Percentiles rank a stretch among this genome's conserved stretches.
These are phyloP conservation scores for Rhagoletis pomonella DNA, from an alignment of 1,140 invertebrate species.

Conservation along the genomic window DNA sequence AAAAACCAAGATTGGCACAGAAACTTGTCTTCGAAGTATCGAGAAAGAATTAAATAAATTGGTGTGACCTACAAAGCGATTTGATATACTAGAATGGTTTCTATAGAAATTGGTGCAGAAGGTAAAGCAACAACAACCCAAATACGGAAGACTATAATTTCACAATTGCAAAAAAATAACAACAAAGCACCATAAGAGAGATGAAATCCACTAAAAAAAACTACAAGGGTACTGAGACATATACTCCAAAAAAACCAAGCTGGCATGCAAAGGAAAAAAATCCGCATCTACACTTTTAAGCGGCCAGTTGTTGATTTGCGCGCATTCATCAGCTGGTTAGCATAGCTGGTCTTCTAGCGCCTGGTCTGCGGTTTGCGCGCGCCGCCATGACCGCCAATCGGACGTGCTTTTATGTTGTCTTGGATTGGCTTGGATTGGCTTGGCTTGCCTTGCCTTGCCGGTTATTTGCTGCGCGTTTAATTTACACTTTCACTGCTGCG, in stretches of 20 bases:
- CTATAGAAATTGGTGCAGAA: background rate
- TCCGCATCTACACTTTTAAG: background rate
- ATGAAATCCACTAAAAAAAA: background rate
- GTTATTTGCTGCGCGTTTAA: constrained; percentile 44
- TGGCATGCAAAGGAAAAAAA: background rate
- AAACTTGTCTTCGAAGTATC: too few species aligned
- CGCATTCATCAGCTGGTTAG: background rate
- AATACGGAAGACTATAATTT: background rate
- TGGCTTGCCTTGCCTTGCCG: background rate
- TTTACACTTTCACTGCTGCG: constrained; percentile 48
- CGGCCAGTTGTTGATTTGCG: background rate
- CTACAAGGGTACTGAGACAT: background rate
- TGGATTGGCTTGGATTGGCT: background rate
- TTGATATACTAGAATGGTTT: too few species aligned
- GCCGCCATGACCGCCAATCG: background rate
- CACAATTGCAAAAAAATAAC: background rate
- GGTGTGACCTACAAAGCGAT: background rate
- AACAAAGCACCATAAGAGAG: background rate
- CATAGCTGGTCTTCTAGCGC: background rate
- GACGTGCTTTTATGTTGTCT: background rate
- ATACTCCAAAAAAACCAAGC: background rate
- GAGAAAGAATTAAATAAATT: background rate
- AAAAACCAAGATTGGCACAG: too few species aligned
- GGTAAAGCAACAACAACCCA: background rate
- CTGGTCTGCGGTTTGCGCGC: background rate